Conservation (phyloP, 2,113 vertebrate species). For the Astatotilapia flaviijosephi region DNA sequence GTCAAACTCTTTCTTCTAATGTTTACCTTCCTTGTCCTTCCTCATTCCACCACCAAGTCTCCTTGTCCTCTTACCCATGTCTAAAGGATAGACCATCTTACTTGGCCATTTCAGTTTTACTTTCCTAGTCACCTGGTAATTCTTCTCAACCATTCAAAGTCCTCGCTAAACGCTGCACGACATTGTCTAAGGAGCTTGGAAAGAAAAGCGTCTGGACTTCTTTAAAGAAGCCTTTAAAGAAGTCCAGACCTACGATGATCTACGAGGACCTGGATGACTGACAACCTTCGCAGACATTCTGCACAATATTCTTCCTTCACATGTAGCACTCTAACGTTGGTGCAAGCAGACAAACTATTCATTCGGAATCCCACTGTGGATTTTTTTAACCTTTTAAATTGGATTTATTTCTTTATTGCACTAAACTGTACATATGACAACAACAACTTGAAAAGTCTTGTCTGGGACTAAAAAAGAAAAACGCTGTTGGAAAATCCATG, state of each 20-base stretch:
- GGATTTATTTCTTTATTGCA: background rate
- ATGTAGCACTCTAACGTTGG: background rate
- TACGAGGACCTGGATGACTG: background rate
- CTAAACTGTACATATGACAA: background rate
- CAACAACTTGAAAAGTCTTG: background rate
- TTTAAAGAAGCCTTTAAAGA: background rate
- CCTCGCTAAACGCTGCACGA: background rate
- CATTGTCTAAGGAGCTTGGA: background rate
- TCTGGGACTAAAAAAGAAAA: background rate
- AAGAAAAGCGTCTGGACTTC: background rate
- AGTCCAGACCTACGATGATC: background rate
- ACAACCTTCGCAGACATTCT: background rate
- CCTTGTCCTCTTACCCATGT: background rate
- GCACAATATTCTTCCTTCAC: background rate
- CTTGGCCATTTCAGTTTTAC: background rate
- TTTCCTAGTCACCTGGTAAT: background rate
- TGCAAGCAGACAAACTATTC: background rate
- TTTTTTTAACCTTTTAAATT: background rate
- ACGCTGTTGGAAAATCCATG: accelerated
- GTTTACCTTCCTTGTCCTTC: background rate
- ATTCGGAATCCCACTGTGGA: background rate
- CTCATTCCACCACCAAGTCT: background rate
- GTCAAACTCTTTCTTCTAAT: background rate
- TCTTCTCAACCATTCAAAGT: background rate
- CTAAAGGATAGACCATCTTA: background rate